Percentiles rank a stretch among this genome's conserved stretches.
phyloP scores from a whole-genome alignment of 2,797 vertebrate species.

The Arrhamphus sclerolepis region DNA sequence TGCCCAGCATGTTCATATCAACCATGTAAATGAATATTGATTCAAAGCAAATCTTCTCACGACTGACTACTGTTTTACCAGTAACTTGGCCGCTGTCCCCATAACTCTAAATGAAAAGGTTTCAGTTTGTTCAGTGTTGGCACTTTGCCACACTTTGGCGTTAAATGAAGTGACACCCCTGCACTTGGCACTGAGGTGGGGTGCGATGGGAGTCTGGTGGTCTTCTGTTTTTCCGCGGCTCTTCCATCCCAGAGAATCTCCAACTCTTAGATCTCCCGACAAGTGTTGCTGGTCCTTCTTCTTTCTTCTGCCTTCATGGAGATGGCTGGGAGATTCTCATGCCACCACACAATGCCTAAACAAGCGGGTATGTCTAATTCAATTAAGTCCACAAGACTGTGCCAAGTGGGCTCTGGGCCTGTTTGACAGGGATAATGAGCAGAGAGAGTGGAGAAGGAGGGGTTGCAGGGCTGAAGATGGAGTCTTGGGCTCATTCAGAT shows the following conservation, averaged over 20 bases:
- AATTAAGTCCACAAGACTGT: slow-evolving; percentile 84
- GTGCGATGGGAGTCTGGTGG: slow-evolving; percentile 62
- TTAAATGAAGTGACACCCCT: slow-evolving; percentile 36
- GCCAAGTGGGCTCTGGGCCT: slow-evolving; percentile 81
- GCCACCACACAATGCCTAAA: slow-evolving; percentile 83
- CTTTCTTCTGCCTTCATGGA: slow-evolving; percentile 66
- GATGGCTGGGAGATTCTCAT: slow-evolving; percentile 82
- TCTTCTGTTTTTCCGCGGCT: slow-evolving; percentile 46
- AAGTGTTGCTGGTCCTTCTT: slow-evolving; percentile 77
- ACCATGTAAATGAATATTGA: no score
- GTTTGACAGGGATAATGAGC: slow-evolving; percentile 84
- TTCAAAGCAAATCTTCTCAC: background rate
- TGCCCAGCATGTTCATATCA: no score
- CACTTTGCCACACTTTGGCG: slow-evolving; percentile 22
- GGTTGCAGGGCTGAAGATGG: slow-evolving; percentile 41
- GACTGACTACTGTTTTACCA: slow-evolving; percentile 3
- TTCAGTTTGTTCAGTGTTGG: slow-evolving; percentile 13
- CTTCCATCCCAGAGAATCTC: slow-evolving; percentile 60
- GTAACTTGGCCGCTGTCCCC: background rate
- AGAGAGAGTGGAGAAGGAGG: slow-evolving; percentile 59
- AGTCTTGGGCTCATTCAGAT: slow-evolving; percentile 69
- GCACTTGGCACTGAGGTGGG: slow-evolving; percentile 57
- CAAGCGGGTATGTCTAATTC: slow-evolving; percentile 88
- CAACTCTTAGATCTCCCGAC: slow-evolving; percentile 79
- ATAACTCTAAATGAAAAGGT: background rate